These are phyloP conservation scores for Sericinus montela DNA, from an alignment of 2,888 invertebrate species.

Conservation along the genomic window DNA sequence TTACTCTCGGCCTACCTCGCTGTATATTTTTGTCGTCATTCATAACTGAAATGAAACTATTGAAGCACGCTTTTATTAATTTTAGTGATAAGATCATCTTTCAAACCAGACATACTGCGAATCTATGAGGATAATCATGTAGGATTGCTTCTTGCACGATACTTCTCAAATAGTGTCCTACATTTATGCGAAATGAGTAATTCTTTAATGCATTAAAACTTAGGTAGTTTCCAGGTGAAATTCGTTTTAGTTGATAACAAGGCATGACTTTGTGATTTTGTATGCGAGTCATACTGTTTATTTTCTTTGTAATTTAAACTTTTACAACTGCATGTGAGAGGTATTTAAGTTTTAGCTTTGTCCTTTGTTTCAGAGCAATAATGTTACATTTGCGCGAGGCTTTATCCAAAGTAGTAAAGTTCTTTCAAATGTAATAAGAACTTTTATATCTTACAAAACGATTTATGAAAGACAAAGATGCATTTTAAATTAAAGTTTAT, in stretches of 20 bases:
- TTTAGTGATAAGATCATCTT: too few species aligned
- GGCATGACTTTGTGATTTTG: constrained; percentile 45
- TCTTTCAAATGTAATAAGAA: neutral
- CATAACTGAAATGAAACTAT: too few species aligned
- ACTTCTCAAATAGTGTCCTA: neutral
- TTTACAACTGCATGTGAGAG: constrained; percentile 50
- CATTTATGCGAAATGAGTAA: constrained; percentile 2
- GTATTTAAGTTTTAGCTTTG: constrained; percentile 30
- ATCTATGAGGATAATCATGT: too few species aligned
- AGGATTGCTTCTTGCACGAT: too few species aligned
- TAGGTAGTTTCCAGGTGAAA: constrained; percentile 31
- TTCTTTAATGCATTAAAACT: constrained; percentile 35
- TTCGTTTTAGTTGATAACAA: constrained; percentile 59
- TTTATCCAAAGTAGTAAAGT: constrained; percentile 7
- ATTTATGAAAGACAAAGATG: too few species aligned
- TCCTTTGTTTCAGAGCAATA: constrained; percentile 22
- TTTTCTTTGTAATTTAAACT: constrained; percentile 69
- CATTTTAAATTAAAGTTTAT: too few species aligned
- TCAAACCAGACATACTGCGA: too few species aligned
- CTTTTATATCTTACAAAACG: neutral
- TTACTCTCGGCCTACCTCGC: too few species aligned
- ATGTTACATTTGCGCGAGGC: constrained; percentile 7
- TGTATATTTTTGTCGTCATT: too few species aligned
- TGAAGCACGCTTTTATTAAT: too few species aligned
- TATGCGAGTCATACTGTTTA: constrained; percentile 50